Percentiles rank a stretch among this genome's conserved stretches.
phyloP scores from a whole-genome alignment of 2,797 vertebrate genomes.

The Cichlasoma orientale region DNA sequence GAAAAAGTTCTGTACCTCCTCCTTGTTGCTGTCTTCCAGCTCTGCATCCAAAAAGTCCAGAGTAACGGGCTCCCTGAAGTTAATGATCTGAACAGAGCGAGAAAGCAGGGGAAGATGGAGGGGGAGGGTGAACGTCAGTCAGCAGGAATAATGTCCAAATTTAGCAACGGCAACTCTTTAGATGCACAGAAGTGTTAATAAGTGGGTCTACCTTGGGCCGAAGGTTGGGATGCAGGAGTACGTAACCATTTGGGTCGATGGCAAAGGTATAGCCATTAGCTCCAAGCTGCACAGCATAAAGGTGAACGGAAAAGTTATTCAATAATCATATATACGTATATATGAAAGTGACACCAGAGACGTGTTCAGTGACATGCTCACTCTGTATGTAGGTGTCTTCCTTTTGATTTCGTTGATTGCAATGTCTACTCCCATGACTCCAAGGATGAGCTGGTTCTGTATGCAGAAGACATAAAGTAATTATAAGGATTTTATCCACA shows the following conservation, averaged over 20 bases:
- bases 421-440: slow-evolving; percentile 97
- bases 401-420: slow-evolving; percentile 95
- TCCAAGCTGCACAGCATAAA: slow-evolving; percentile 78
- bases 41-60: slow-evolving; percentile 97
- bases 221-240: slow-evolving; percentile 95
- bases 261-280: slow-evolving; percentile 96
- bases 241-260: slow-evolving; percentile 95
- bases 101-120: slow-evolving; percentile 2
- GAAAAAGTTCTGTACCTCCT: slow-evolving; percentile 82
- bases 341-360: not conserved
- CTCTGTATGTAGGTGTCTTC: slow-evolving; percentile 94
- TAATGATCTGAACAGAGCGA: slow-evolving; percentile 85
- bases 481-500: slow-evolving; percentile 21
- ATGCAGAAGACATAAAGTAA: slow-evolving; percentile 11
- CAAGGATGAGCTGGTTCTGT: slow-evolving; percentile 97
- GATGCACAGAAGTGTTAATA: not conserved
- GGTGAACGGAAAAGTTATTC: not conserved
- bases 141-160: slow-evolving; percentile 2
- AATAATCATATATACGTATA: not conserved
- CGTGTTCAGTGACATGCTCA: slow-evolving; percentile 63
- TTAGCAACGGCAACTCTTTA: not conserved
- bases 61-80: slow-evolving; percentile 94
- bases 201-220: slow-evolving; percentile 87
- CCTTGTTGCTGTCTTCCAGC: slow-evolving; percentile 93
- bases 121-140: slow-evolving; percentile 1